phyloP scores from a whole-genome alignment of 2,797 vertebrate species.

The Gallinago solitaria region DNA sequence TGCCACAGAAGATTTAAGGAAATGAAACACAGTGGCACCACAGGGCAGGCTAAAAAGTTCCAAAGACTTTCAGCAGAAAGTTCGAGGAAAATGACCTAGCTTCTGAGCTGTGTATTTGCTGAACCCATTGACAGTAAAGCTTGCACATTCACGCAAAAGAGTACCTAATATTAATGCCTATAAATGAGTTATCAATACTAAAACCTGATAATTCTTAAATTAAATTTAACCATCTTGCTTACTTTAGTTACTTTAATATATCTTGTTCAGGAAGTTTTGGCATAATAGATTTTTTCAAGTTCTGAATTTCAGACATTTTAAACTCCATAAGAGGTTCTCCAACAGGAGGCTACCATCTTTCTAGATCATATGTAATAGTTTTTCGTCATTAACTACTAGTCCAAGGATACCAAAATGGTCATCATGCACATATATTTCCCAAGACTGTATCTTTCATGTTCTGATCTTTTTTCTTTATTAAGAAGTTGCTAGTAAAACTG shows the following conservation, averaged over 20 bases:
- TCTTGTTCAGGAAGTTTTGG: background rate
- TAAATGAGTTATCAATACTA: background rate
- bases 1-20: background rate
- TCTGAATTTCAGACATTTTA: background rate
- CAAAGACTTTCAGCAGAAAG: background rate
- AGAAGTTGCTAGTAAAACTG: constrained; percentile 52
- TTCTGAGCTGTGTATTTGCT: background rate
- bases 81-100: background rate
- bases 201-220: background rate
- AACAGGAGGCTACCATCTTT: background rate
- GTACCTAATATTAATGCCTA: background rate
- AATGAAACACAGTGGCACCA: background rate
- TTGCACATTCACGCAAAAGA: background rate
- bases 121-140: background rate
- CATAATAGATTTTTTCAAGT: background rate
- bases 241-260: background rate
- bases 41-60: background rate
- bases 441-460: background rate
- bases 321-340: background rate
- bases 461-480: constrained; percentile 13
- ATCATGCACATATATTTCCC: background rate
- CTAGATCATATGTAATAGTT: background rate
- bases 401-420: background rate
- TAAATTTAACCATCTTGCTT: background rate
- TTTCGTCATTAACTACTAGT: background rate